Evolutionary conservation across 2,888 invertebrate species (phyloP).

Genomic region (Lycophotia porphyrea): DNA sequence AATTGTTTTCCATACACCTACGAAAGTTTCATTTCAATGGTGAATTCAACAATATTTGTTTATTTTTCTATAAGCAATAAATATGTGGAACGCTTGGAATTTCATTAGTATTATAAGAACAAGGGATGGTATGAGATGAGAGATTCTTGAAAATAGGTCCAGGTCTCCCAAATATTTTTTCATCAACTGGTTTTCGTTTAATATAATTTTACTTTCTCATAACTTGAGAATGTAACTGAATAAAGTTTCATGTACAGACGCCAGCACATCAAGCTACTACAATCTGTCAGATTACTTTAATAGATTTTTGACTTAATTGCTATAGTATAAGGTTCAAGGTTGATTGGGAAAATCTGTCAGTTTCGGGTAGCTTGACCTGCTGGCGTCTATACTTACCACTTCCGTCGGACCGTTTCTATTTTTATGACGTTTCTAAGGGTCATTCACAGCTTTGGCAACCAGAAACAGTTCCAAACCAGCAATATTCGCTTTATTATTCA

Average conservation of each 20-base stretch:
- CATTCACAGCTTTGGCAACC: background rate
- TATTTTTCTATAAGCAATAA: background rate
- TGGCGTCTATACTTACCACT: no score
- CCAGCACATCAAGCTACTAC: no score
- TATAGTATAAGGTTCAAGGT: no score
- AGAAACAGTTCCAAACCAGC: background rate
- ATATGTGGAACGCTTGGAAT: conserved; percentile 1
- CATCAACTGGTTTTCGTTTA: background rate
- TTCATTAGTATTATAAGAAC: conserved; percentile 14
- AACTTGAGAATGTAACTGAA: background rate
- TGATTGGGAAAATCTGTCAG: no score
- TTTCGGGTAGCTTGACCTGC: no score
- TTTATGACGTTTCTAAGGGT: background rate
- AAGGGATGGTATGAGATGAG: background rate
- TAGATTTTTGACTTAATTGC: no score
- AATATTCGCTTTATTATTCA: background rate
- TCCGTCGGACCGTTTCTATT: background rate
- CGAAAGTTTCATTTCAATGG: background rate
- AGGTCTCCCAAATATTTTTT: background rate
- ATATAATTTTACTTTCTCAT: background rate
- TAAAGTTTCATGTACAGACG: background rate
- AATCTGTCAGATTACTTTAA: no score
- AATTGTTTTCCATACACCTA: background rate
- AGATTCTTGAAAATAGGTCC: conserved; percentile 14
- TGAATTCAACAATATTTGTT: background rate